Base-by-base conservation (phyloP, 2,113 vertebrate genomes). In the Lagopus muta region DNA sequence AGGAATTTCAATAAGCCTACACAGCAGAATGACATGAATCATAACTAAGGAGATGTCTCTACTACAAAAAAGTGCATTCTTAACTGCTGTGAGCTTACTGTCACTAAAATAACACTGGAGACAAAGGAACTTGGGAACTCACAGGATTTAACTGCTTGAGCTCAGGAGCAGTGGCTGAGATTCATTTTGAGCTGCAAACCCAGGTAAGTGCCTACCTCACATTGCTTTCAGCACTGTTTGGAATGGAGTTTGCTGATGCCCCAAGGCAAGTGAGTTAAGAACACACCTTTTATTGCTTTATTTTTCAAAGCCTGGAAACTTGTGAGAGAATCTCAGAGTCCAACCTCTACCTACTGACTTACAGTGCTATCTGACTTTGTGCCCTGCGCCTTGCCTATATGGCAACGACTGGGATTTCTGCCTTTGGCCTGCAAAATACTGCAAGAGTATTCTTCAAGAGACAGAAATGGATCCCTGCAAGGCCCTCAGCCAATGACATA, bases 1-100 rank as follows among this genome's bases (percentile, higher is more conserved):
- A 92, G 95, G 93, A 96, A 95, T 96, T 95, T 94, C 94, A 97
- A 91, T 96, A 93, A 94, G 82, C 57, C 82, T 80, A 7, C 74
- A 75, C 57, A 82, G 82, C 79, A 94, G 82, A 92, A 94, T 71
- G 85, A 97, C 85, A 95, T 96, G 90, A 96, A 96, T 95, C 87
- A 96, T 94, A 94, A 92, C 86, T 42, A 61, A 93, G 27, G 24
- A 88, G 82, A 88, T 52, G 82, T 86, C 88, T 91, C 20, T n/a
- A 55, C 13, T 67, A 90, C 10, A 77, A 85, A 80, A 32, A 76
- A 61, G 30, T 25, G 42, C 82, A 92, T 95, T 95, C 50, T 91
- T 95, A 86, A 92, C 72, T 72, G 82, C 86, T 0, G 7, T 58
- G 76, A 91, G 82, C 54, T 83, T 78, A 62, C 65, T 88, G 86